phyloP scores from a whole-genome alignment of 1,140 invertebrate genomes.

The Paraescarpia echinospica region DNA sequence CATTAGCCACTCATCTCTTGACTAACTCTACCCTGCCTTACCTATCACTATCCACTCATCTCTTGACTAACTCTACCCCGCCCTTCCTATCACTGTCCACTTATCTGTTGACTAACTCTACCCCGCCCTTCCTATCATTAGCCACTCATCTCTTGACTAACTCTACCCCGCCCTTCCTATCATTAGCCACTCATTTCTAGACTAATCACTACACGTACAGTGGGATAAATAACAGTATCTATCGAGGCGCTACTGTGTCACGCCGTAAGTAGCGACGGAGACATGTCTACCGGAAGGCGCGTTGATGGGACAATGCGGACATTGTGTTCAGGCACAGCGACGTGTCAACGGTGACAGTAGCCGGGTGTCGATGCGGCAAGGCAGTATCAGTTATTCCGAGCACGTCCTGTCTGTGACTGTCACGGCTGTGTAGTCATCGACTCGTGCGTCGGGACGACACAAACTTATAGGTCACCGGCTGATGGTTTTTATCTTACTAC shows the following conservation, averaged over 20 bases:
- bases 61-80: too few species aligned
- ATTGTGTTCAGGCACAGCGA: not conserved
- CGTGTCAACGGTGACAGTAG: not conserved
- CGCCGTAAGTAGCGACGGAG: not conserved
- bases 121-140: too few species aligned
- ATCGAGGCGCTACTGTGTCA: not conserved
- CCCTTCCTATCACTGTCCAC: too few species aligned
- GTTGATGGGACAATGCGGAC: not conserved
- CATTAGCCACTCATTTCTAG: not conserved
- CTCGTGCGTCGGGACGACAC: not conserved
- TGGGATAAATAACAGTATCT: not conserved
- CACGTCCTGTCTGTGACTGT: not conserved
- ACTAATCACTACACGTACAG: not conserved
- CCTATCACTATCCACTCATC: too few species aligned
- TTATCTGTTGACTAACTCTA: too few species aligned
- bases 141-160: too few species aligned
- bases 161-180: too few species aligned
- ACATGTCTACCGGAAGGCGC: not conserved
- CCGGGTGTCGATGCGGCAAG: not conserved
- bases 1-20: too few species aligned
- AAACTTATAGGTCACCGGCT: too few species aligned
- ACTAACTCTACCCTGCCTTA: too few species aligned
- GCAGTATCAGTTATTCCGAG: not conserved
- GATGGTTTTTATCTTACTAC: too few species aligned
- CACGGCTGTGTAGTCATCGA: not conserved